These are phyloP conservation scores for Drosophila bocqueti DNA, from an alignment of 1,140 invertebrate species.

Conservation along the genomic window DNA sequence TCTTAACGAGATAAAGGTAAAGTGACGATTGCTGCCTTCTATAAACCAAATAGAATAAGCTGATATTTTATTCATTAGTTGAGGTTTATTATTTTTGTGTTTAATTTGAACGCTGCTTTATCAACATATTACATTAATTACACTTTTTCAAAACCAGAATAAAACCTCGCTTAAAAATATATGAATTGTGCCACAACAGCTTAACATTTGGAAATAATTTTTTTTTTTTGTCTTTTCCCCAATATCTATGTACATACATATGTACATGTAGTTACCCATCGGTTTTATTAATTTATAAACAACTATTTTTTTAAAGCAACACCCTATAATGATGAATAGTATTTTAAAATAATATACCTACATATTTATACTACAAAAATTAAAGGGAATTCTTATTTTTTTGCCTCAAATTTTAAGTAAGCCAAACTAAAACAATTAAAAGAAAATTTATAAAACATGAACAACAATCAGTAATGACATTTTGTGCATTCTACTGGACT, in stretches of 20 bases:
- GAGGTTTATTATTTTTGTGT: background rate
- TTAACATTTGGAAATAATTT: background rate
- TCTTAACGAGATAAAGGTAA: background rate
- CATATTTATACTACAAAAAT: no score
- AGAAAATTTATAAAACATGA: background rate
- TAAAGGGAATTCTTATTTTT: no score
- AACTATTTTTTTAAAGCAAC: no score
- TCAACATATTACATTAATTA: background rate
- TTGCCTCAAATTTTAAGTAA: no score
- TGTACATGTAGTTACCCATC: no score
- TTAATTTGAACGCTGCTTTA: background rate
- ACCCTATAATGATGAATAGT: no score
- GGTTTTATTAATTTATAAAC: no score
- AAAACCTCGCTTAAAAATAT: background rate
- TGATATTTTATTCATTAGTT: background rate
- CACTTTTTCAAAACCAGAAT: background rate
- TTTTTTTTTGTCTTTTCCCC: background rate
- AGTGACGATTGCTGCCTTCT: background rate
- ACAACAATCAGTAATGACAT: background rate
- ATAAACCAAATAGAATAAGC: background rate
- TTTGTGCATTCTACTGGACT: background rate
- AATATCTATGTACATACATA: no score
- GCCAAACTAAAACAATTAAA: no score
- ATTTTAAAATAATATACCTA: no score
- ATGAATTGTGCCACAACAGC: background rate